phyloP scores from a whole-genome alignment of 2,113 vertebrate species.

The Struthidea cinerea region DNA sequence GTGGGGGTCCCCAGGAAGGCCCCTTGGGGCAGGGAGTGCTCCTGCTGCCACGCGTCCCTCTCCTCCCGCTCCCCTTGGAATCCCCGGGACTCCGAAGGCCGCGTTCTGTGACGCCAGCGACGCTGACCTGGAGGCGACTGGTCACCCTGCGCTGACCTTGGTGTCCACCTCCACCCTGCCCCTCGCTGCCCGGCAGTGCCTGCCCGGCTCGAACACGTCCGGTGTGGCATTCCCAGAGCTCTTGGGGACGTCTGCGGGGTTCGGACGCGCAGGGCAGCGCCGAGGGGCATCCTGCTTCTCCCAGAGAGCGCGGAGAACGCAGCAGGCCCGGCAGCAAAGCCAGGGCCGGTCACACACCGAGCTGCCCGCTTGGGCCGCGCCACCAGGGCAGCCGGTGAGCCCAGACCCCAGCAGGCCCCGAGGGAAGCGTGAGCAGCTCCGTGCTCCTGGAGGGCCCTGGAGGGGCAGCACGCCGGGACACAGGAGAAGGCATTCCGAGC shows the following conservation, averaged over 20 bases:
- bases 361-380: background rate
- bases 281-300: rapidly evolving
- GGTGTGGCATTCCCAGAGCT: background rate
- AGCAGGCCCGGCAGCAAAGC: background rate
- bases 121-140: rapidly evolving
- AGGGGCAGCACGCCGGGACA: background rate
- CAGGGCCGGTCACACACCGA: background rate
- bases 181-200: rapidly evolving
- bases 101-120: background rate
- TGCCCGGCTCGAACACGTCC: rapidly evolving
- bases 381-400: rapidly evolving
- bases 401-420: background rate
- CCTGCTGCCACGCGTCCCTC: rapidly evolving
- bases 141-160: background rate
- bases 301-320: rapidly evolving
- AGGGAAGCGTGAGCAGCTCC: background rate
- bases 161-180: background rate
- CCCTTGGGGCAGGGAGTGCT: background rate
- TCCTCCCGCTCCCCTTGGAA: background rate
- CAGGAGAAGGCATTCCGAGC: background rate
- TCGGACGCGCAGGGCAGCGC: rapidly evolving
- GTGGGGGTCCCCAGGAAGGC: background rate
- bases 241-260: background rate
- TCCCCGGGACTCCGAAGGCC: background rate
- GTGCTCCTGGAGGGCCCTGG: background rate